Base-by-base conservation (phyloP, 2,113 vertebrate genomes). In the Sialia sialis region DNA sequence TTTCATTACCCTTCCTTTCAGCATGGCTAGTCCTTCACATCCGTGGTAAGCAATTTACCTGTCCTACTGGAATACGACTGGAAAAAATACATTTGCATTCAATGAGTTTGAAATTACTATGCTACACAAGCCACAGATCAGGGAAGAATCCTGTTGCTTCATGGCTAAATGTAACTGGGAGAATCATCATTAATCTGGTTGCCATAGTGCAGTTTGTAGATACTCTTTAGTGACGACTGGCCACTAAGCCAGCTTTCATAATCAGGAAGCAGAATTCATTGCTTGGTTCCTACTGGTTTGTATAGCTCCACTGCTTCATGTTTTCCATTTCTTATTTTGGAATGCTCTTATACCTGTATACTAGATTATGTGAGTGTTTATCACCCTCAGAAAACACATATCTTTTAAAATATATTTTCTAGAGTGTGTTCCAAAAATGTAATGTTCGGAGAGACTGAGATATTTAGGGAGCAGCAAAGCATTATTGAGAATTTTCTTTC, bases 221-320 rank as follows among this genome's bases (percentile, higher is more conserved):
- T 27, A 22, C 10, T 46, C 29, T 66, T 62, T 13, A 46, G 13
- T 13, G 48, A 75, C 0, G 0, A 75, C 58, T 38, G 1, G 1
- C 27, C 44, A 7, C 27, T 60, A 41, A 89, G 8, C 5, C 48
- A 81, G 9, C 27, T 81, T 66, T 64, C 25, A 43, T 30, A 54
- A 51, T 43, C 27, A 77, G n/a, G 32, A 88, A 94, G 26, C 27
- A 83, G 59, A 91, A 86, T 23, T 21, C 44, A 20, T 75, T 89
- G 60, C 27, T 84, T 77, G 6, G 8, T 70, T 95, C 39, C 26
- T 82, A 41, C n/a, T 82, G 30, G 3, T 67, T 72, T 87, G 32
- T 63, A 27, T 6, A 58, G 38, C 19, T 63, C 30, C 23, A 22
- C 21, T 93, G 32, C 26, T 76, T 49, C 34, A 18, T 59, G 34